Evolutionary conservation across 2,888 invertebrate species (phyloP), one percentile per base, ranked within the genome.

Genomic region (Anodontia alba): DNA sequence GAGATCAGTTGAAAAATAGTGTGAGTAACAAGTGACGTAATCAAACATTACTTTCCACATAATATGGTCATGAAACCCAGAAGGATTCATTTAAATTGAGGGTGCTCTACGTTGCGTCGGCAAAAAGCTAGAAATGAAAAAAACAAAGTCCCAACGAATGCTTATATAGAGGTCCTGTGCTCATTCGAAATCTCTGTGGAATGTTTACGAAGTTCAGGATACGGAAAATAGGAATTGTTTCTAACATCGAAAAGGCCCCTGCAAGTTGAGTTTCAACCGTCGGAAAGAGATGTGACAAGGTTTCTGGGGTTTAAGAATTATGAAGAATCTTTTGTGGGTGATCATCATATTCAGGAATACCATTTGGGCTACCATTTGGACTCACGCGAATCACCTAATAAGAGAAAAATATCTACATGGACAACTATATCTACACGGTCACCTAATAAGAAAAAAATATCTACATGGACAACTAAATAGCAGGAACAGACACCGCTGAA

Each of bases 31-130:
- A 29, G 51, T 1, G 54, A 49, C 54, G 79, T 51, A 49, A 23
- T 51, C 0, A 23, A 66, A n/a, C 80, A 80, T 46, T 80, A 80
- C 26, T 26, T 79, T 26, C 74, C 75, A 3, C 79, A 79, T 51
- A 74, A 75, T 46, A 74, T 69, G 15, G 54, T 78, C 5, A 70
- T 78, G 20, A 79, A 26, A 10, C 74, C 71, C 3, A 38, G 57
- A 26, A 57, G 31, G 57, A 69, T 0, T 70, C 57, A 1, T 70
- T 70, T 0, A 76, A 76, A 33, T 7, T 76, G 0, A 15, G 70
- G 38, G 62, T 76, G 3, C 70, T 70, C 0, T 69, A 57, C 31
- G 54, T 54, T 69, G 76, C 70, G 29, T 76, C 76, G 5, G 54
- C 76, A n/a, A 77, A 80, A 57, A 20, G n/a, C n/a, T n/a, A n/a